A percentile compares a stretch with the other conserved stretches of the same genome.
phyloP scores from a whole-genome alignment of 1,140 invertebrate genomes.

The Formica selysi region DNA sequence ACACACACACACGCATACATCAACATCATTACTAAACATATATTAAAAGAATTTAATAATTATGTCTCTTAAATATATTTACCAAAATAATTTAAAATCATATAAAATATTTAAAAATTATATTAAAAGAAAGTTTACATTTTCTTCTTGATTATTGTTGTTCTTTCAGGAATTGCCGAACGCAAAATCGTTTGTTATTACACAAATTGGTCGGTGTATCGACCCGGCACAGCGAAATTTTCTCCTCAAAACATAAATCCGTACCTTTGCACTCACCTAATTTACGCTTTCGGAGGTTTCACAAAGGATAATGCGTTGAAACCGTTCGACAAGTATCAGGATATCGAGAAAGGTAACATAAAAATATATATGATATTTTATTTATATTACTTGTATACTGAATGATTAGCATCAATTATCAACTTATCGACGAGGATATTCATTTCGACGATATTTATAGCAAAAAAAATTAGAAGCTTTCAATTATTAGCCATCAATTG shows the following conservation, averaged over 20 bases:
- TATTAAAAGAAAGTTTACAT: not conserved
- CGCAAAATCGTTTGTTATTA: constrained; percentile 96
- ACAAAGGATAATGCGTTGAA: constrained; percentile 96
- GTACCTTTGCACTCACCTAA: constrained; percentile 97
- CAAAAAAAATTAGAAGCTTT: not conserved
- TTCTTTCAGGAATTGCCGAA: constrained; percentile 85
- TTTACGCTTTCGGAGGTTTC: constrained; percentile 97
- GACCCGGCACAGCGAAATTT: constrained; percentile 95
- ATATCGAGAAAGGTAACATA: constrained; percentile 95
- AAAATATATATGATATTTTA: not conserved
- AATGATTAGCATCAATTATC: not conserved
- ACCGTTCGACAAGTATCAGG: constrained; percentile 97
- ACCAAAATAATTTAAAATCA: too few species aligned
- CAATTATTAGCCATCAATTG: not conserved
- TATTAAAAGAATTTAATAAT: too few species aligned
- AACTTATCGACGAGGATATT: not conserved
- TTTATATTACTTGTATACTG: not conserved
- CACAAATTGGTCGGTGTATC: constrained; percentile 97
- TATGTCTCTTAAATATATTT: too few species aligned
- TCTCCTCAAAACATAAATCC: constrained; percentile 98
- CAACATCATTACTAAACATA: too few species aligned
- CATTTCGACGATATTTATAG: not conserved
- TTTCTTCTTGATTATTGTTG: not conserved
- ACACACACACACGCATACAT: too few species aligned
- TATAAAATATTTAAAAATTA: not conserved